Conservation (phyloP, 2,113 vertebrate species). For the Lasiurus borealis region DNA sequence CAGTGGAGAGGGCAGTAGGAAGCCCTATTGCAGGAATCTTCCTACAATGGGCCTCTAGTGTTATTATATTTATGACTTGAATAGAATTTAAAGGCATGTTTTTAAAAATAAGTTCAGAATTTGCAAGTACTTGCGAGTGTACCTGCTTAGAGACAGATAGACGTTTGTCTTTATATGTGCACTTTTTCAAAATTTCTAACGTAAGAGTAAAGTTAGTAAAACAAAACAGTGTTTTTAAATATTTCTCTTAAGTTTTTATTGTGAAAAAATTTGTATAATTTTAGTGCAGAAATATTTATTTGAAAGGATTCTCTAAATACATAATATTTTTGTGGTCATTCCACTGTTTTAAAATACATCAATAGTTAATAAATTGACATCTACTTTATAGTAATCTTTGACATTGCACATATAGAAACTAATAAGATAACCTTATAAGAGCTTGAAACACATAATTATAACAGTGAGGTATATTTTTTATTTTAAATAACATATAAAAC, state of each 20-base stretch:
- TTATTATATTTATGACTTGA: background rate
- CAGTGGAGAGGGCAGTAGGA: no score
- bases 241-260: background rate
- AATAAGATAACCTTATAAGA: background rate
- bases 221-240: background rate
- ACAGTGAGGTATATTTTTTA: background rate
- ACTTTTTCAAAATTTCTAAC: background rate
- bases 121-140: background rate
- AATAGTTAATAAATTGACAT: background rate
- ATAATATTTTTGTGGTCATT: background rate
- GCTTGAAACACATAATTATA: slow-evolving; percentile 16
- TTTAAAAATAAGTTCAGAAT: slow-evolving; percentile 10
- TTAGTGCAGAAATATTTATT: background rate
- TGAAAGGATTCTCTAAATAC: background rate
- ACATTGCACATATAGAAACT: background rate
- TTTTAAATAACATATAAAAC: slow-evolving; percentile 65
- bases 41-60: no score
- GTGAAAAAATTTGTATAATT: background rate
- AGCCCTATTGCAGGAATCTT: no score
- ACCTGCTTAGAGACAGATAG: background rate
- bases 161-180: background rate
- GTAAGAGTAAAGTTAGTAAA: background rate
- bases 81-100: background rate
- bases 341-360: no score
- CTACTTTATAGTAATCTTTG: background rate